Evolutionary conservation across 1,140 invertebrate genomes (phyloP).

Genomic region (Lepidurus couesii): DNA sequence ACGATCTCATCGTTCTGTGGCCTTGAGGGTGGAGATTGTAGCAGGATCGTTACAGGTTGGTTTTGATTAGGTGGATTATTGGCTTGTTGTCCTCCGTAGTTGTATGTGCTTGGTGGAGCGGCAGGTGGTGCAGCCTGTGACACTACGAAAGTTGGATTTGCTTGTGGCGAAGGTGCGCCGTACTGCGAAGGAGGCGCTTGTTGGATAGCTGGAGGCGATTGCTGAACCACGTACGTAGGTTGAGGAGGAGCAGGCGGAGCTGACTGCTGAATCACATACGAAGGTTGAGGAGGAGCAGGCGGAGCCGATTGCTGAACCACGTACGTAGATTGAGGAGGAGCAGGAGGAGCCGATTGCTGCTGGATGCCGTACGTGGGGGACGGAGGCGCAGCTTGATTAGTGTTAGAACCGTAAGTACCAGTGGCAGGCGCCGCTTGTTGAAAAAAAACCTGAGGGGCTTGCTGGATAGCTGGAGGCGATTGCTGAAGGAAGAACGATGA

Average conservation of each 20-base stretch:
- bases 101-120: background rate
- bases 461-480: background rate
- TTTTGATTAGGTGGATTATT: background rate
- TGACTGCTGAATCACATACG: background rate
- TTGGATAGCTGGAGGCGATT: conserved; percentile 19
- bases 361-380: conserved; percentile 4
- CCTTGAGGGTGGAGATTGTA: background rate
- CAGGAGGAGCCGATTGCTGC: background rate
- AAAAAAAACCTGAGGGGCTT: background rate
- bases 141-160: background rate
- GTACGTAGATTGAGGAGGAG: background rate
- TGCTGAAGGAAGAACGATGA: conserved; percentile 13
- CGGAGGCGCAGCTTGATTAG: background rate
- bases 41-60: background rate
- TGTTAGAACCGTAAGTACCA: background rate
- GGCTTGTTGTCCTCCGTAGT: background rate
- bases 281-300: conserved; percentile 8
- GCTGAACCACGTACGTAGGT: background rate
- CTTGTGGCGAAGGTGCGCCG: background rate
- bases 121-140: background rate
- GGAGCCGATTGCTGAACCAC: background rate
- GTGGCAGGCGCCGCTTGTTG: conserved; percentile 21
- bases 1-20: background rate
- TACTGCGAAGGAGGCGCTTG: background rate
- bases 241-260: conserved; percentile 20